phyloP scores from a whole-genome alignment of 2,113 vertebrate species.

The Cepphus grylle region DNA sequence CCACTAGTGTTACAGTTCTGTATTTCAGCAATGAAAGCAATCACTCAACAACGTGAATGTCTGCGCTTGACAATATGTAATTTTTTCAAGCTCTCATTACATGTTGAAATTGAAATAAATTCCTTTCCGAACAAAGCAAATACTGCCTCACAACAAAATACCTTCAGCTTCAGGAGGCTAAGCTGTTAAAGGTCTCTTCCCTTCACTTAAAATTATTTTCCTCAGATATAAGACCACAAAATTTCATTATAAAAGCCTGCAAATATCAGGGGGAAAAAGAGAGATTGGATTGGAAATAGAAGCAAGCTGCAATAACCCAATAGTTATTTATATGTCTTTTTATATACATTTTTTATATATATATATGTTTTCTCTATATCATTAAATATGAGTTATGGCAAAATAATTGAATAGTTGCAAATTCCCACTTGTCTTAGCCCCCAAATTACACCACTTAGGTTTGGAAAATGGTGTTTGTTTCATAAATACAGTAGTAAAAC shows the following conservation, averaged over 20 bases:
- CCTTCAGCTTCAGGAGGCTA: neutral
- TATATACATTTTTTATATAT: too few relatives aligned
- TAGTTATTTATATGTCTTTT: neutral
- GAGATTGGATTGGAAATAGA: neutral
- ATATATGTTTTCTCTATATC: neutral
- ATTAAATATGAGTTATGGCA: neutral
- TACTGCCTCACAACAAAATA: neutral
- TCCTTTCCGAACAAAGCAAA: neutral
- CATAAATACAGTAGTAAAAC: neutral
- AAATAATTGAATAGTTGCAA: neutral
- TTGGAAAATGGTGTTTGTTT: neutral
- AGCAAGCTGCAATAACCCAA: neutral
- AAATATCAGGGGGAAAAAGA: neutral
- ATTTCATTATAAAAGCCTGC: neutral
- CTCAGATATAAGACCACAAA: neutral
- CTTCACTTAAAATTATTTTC: neutral
- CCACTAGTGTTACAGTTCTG: neutral
- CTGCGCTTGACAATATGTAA: fast-evolving
- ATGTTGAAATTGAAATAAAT: neutral
- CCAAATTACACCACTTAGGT: neutral
- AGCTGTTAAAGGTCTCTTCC: neutral
- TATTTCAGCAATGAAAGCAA: neutral
- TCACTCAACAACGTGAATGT: neutral
- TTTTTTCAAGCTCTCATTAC: neutral
- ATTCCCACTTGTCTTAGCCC: neutral